phyloP scores from a whole-genome alignment of 2,113 vertebrate genomes.

The Scolopax mira region DNA sequence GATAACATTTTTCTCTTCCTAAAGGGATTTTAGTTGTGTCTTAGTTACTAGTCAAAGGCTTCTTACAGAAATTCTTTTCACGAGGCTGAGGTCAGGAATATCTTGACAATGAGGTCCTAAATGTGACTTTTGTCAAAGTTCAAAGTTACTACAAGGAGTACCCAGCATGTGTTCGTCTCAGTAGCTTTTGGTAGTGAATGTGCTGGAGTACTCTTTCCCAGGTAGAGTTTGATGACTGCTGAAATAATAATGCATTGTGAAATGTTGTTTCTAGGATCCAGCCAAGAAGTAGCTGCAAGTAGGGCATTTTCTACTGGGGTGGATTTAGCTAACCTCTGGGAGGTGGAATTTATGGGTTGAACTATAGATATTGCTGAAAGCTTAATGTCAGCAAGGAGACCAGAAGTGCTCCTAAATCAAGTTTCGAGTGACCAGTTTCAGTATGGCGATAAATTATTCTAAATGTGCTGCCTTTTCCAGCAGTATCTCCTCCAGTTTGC shows the following conservation, averaged over 20 bases:
- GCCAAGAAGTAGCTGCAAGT: background rate
- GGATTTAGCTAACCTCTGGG: background rate
- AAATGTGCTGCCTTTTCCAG: background rate
- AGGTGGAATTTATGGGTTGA: background rate
- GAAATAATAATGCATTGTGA: background rate
- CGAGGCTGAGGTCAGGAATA: background rate
- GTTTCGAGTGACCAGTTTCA: background rate
- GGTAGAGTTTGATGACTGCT: background rate
- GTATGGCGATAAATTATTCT: background rate
- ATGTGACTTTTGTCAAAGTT: background rate
- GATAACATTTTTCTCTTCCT: background rate
- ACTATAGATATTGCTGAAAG: background rate
- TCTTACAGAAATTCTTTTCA: background rate
- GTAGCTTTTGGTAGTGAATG: background rate
- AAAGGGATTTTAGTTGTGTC: background rate
- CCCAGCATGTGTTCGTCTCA: rapidly evolving
- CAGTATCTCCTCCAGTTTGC: background rate
- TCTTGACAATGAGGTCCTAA: background rate
- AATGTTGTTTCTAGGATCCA: background rate
- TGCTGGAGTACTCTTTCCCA: background rate
- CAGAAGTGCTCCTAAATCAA: background rate
- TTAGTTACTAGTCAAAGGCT: background rate
- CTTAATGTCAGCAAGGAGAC: background rate
- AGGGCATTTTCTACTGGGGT: background rate
- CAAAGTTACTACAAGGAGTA: background rate